Base-by-base conservation (phyloP, 2,797 vertebrate genomes). In the Molossus alvarezi region DNA sequence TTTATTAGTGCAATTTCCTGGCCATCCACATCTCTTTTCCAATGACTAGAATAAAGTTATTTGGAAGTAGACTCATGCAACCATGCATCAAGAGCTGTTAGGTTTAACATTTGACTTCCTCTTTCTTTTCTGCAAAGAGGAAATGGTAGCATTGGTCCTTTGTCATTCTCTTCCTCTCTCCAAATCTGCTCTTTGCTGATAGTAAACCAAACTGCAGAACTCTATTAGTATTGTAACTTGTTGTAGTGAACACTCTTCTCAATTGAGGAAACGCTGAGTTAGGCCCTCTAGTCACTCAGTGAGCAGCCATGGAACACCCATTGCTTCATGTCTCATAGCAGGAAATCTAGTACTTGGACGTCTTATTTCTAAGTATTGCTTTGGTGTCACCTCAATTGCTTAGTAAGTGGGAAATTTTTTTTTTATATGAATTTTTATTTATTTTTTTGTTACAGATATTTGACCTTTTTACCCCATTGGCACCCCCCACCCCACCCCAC, bases 91-190 rank as follows among this genome's bases (percentile, higher is more conserved):
- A 84, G 58, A 73, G 60, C 29, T 83, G 60, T 94, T 93, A 71
- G 33, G 33, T 86, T 14, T 57, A 58, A 83, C 69, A 45, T 75
- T 55, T 84, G 41, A 81, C 37, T 80, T 90, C 58, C 48, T n/a
- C 27, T 96, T 82, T 91, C 27, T 75, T 83, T 79, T 88, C 41
- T 93, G n/a, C 37, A 64, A 79, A 12, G 37, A 79, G 10, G 72
- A 82, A 94, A 48, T 72, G n/a, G 18, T 64, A 64, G 18, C 73
- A 21, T 51, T 75, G 29, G 73, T 93, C 33, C 73, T 79, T 75
- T 65, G 41, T 72, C 71, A 58, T 25, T 94, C 10, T n/a, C 69
- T 76, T 94, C 79, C n/a, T 93, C 13, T 90, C 27, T 53, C 18
- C 57, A 77, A 6, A 79, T 76, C 29, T 93, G 41, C 9, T 18